Base-by-base conservation (phyloP, 2,797 vertebrate species). In the Phoeniculus purpureus region DNA sequence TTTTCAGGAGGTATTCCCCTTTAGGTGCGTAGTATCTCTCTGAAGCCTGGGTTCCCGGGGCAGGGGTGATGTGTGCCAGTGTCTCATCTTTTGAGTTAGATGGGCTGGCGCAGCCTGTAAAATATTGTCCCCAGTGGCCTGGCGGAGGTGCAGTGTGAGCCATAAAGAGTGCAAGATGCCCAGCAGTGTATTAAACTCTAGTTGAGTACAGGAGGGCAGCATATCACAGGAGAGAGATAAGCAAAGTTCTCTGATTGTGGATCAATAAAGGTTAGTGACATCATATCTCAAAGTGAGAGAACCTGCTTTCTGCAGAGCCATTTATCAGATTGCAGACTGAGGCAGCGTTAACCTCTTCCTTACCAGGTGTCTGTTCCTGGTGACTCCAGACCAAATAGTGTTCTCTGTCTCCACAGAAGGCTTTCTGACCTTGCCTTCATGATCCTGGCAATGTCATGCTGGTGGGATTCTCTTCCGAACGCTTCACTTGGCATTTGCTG, bases 241-340 rank as follows among this genome's bases (percentile, higher is more conserved):
- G 98, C 98, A 98, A 98, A 97, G 97, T 98, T 98, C 98, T 98
- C 97, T 97, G 97, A 98, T 98, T 97, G 97, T 97, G 98, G 98
- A 99, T 99, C 98, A 99, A 99, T 99, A 99, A 98, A 99, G 99
- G 99, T 99, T 99, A 99, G 98, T 98, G 99, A 98, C 98, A 99
- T 99, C 98, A 98, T 99, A 99, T 99, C 98, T 98, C 98, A 98
- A 98, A 98, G 98, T 98, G 98, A 99, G 98, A 98, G 98, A 97
- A 97, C 98, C 98, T 97, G 98, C 98, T 98, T 98, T 98, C 98
- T 98, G 98, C 97, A 97, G 93, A 97, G 98, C 98, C 98, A 97
- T 99, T 98, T 99, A 99, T 99, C 98, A 98, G 98, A 98, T 96
- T 95, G 81, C 87, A 94, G 96, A 84, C 96, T 93, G 90, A 89